Conservation (phyloP, 2,113 vertebrate genomes). For the Hippocampus abdominalis region DNA sequence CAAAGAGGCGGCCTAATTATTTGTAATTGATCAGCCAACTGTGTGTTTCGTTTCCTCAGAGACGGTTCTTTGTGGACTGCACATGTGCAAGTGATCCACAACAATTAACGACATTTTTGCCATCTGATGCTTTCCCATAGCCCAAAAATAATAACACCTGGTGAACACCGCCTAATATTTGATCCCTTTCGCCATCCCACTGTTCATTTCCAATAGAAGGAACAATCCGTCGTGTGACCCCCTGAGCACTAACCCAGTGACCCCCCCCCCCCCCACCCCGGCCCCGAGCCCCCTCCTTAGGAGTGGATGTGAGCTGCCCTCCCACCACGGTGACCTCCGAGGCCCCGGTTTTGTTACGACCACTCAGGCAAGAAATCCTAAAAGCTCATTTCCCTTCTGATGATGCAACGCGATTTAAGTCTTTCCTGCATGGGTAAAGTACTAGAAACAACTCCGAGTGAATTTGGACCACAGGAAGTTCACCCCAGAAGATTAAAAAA, state of each 20-base stretch:
- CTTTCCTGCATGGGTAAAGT: slow-evolving; percentile 27
- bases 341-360: slow-evolving; percentile 53
- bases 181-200: slow-evolving; percentile 25
- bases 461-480: background rate
- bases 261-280: slow-evolving; percentile 46
- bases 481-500: background rate
- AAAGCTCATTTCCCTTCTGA: slow-evolving; percentile 61
- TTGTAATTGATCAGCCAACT: slow-evolving; percentile 18
- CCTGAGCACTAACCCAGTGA: slow-evolving; percentile 32
- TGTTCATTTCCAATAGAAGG: slow-evolving; percentile 63
- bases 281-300: slow-evolving; percentile 44
- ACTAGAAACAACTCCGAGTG: background rate
- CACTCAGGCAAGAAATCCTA: slow-evolving; percentile 62
- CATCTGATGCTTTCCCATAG: slow-evolving; percentile 53
- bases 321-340: slow-evolving; percentile 47
- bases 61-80: slow-evolving; percentile 12
- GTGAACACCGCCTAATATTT: slow-evolving; percentile 50
- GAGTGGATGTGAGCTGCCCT: slow-evolving; percentile 38
- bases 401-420: slow-evolving; percentile 42
- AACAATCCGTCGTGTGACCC: slow-evolving; percentile 54
- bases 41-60: background rate
- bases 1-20: background rate
- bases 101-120: slow-evolving; percentile 46
- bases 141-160: slow-evolving; percentile 52
- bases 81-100: slow-evolving; percentile 35